Evolutionary conservation across 2,113 vertebrate species (phyloP), one percentile per base, ranked within the genome.

Genomic region (Lepus timidus): DNA sequence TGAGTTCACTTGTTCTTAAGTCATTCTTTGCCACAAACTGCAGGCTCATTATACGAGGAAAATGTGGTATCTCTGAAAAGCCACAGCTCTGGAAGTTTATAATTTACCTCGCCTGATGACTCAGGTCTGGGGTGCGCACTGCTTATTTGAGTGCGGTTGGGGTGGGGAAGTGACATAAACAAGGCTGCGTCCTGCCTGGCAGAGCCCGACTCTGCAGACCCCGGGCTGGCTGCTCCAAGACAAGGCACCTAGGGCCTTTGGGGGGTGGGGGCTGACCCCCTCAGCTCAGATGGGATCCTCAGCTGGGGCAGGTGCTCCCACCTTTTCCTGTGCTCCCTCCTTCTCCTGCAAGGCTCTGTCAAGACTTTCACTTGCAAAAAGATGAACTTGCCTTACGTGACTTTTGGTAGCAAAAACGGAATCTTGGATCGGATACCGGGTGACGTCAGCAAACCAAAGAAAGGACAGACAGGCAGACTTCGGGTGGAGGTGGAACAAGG

Each of bases 1-100:
- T 92, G 96, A 96, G 95, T 94, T 96, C 97, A 94, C 92, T 93
- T 85, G 64, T 95, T 94, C 93, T 91, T 85, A 90, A 95, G 96
- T 94, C 95, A 94, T 90, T 51, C 93, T 90, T 92, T n/a, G 78
- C 97, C 95, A 65, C 95, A 93, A 93, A 97, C 90, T 91, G 51
- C 81, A 96, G 93, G 84, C 93, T 94, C 49, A 33, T 95, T 92
- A 93, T 65, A 17, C 1, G 3, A 97, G 93, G 92, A 85, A 85
- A 93, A 81, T 74, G 95, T 84, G 94, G 97, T 17, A 68, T 92
- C 92, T 82, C 29, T 10, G 93, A 70, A 74, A 79, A 95, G 95
- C 96, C 96, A 83, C 96, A 76, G 0, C 49, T 88, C 91, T 70
- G 87, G 93, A 85, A 85, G 96, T 96, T 95, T 95, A 78, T 97